phyloP scores from a whole-genome alignment of 2,888 invertebrate genomes.

The Drosophila cognata region DNA sequence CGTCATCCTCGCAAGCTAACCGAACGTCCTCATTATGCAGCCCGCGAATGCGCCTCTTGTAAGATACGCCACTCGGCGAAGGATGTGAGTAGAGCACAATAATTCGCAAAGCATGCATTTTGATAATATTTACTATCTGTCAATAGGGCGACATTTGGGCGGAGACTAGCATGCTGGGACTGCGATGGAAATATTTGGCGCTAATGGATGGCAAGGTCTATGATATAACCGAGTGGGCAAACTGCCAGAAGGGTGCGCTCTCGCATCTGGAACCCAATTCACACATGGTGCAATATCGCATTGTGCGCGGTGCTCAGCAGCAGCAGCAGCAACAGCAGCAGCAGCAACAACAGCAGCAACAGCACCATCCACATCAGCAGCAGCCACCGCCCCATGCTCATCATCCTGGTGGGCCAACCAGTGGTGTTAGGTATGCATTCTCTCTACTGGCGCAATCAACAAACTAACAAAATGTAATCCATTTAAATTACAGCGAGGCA shows the following conservation, averaged over 20 bases:
- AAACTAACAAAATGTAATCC: not conserved
- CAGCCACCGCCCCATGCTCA: slow-evolving; percentile 73
- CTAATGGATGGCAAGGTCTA: slow-evolving; percentile 98
- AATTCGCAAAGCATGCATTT: not conserved
- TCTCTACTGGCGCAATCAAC: not conserved
- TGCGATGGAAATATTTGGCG: slow-evolving; percentile 97
- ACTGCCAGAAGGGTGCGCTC: slow-evolving; percentile 90
- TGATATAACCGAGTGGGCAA: slow-evolving; percentile 98
- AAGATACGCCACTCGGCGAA: slow-evolving; percentile 95
- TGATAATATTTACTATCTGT: not conserved
- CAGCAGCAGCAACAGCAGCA: slow-evolving; percentile 83
- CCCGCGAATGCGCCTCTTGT: slow-evolving; percentile 95
- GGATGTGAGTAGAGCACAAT: slow-evolving; percentile 87
- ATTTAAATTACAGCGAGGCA: slow-evolving; percentile 77
- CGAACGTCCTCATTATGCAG: slow-evolving; percentile 95
- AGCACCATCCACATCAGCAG: slow-evolving; percentile 71
- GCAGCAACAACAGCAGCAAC: slow-evolving; percentile 76
- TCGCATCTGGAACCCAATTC: slow-evolving; percentile 94
- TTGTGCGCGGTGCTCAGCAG: slow-evolving; percentile 84
- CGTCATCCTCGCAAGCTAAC: slow-evolving; percentile 95
- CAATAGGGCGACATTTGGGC: slow-evolving; percentile 97
- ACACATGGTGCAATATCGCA: slow-evolving; percentile 92
- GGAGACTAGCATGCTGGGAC: slow-evolving; percentile 94
- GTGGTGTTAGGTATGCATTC: slow-evolving; percentile 65
- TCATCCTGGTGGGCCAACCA: slow-evolving; percentile 62